Evolutionary conservation across 2,113 vertebrate species (phyloP).

Genomic region (Lepisosteus osseus): DNA sequence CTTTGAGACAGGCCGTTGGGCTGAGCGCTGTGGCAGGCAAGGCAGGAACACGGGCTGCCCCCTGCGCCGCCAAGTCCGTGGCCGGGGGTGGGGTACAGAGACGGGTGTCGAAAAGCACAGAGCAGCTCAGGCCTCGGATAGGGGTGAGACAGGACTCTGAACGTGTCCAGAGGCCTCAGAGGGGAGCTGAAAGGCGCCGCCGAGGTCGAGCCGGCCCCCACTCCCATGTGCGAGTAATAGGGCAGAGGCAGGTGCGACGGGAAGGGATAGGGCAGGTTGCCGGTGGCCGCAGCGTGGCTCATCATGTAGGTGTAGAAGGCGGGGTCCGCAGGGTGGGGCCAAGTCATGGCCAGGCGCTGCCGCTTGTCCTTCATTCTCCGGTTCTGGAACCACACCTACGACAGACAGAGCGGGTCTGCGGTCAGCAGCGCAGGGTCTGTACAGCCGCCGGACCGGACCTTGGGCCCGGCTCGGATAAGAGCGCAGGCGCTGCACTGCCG

Average conservation of each 20-base stretch:
- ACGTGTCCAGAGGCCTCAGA: constrained; percentile 89
- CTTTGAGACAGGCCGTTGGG: constrained; percentile 75
- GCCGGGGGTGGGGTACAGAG: constrained; percentile 80
- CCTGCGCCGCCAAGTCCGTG: constrained; percentile 83
- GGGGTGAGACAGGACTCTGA: constrained; percentile 90
- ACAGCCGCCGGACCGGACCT: constrained; percentile 39
- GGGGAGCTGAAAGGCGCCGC: constrained; percentile 81
- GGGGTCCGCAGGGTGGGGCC: constrained; percentile 95
- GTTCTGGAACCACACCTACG: constrained; percentile 98
- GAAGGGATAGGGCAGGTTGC: constrained; percentile 91
- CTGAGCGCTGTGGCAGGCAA: constrained; percentile 85
- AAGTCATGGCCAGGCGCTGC: constrained; percentile 94
- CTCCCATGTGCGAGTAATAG: constrained; percentile 90
- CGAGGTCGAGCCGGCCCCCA: constrained; percentile 76
- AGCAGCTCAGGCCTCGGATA: constrained; percentile 94
- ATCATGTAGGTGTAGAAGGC: constrained; percentile 99
- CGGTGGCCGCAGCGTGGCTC: constrained; percentile 94
- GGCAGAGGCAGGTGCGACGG: constrained; percentile 92
- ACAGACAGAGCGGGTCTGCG: constrained; percentile 23
- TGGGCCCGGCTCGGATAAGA: too few species aligned
- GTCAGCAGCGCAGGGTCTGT: too few species aligned
- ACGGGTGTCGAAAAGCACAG: constrained; percentile 92
- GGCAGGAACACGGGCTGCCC: constrained; percentile 84
- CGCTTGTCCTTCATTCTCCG: constrained; percentile 97
- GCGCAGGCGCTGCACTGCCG: too few species aligned